Conservation (phyloP, 92 coral and sea anemone species). For the Plumapathes pennacea region DNA sequence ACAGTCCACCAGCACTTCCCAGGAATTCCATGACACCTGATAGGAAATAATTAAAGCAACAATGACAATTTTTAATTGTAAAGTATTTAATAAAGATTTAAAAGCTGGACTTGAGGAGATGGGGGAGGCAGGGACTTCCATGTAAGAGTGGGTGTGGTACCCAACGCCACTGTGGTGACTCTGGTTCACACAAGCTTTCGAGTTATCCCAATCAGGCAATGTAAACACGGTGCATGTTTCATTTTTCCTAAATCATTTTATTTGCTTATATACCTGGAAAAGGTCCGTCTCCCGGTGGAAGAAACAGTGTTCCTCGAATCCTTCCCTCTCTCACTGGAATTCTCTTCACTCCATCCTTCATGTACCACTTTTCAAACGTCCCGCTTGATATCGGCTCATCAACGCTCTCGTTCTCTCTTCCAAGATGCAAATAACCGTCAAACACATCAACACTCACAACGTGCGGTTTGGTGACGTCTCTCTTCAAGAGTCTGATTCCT, state of each 20-base stretch:
- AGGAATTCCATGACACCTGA: conserved; percentile 75
- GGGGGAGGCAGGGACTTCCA: no score
- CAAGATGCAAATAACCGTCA: conserved; percentile 20
- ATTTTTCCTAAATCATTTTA: no score
- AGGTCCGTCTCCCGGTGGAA: conserved; percentile 47
- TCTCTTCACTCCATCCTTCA: conserved; percentile 31
- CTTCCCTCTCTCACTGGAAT: conserved; percentile 45
- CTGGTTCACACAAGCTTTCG: no score
- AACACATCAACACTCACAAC: conserved; percentile 13
- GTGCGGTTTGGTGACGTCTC: conserved; percentile 43
- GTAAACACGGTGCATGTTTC: no score
- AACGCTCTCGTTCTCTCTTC: not conserved
- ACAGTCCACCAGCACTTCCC: conserved; percentile 72
- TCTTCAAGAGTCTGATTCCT: conserved; percentile 26
- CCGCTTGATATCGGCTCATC: not conserved
- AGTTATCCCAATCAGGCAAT: no score
- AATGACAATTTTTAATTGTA: not conserved
- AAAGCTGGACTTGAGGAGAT: no score
- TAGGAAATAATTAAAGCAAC: not conserved
- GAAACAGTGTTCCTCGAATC: conserved; percentile 35
- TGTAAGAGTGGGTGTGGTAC: no score
- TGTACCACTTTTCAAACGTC: conserved; percentile 50
- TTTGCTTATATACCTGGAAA: conserved; percentile 42
- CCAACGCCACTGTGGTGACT: no score
- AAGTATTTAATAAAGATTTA: no score